Percentiles rank a stretch among this genome's conserved stretches.
These are phyloP conservation scores for Sparidentex hasta DNA, from an alignment of 2,797 vertebrate genomes.

Conservation along the genomic window DNA sequence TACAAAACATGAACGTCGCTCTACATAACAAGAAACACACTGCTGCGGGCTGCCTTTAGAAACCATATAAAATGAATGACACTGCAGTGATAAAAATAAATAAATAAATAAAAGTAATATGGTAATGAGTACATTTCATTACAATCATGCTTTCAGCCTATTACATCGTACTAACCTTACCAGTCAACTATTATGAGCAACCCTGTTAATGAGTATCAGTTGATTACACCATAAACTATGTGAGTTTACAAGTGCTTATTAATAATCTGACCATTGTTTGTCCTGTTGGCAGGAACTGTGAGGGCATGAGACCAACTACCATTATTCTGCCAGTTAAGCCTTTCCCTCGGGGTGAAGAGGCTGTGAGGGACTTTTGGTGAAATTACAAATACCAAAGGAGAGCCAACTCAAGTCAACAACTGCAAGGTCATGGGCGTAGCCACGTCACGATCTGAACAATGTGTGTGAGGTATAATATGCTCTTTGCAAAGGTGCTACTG, in stretches of 20 bases:
- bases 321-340: constrained; percentile 72
- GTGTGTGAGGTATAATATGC: constrained; percentile 28
- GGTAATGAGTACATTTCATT: background rate
- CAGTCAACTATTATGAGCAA: constrained; percentile 22
- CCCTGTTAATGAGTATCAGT: constrained; percentile 24
- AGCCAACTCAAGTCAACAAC: constrained; percentile 58
- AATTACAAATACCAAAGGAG: constrained; percentile 53
- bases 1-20: background rate
- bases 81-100: constrained; percentile 1
- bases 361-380: constrained; percentile 49
- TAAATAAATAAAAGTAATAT: constrained; percentile 4
- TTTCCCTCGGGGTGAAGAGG: constrained; percentile 39
- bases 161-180: constrained; percentile 1
- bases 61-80: background rate
- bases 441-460: constrained; percentile 55
- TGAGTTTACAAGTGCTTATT: constrained; percentile 68
- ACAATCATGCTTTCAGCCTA: background rate
- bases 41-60: background rate
- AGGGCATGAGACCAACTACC: constrained; percentile 72
- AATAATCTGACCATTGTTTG: constrained; percentile 72
- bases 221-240: constrained; percentile 60
- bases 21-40: background rate
- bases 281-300: constrained; percentile 67
- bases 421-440: constrained; percentile 44
- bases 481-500: constrained; percentile 17